A percentile compares a stretch with the other conserved stretches of the same genome.
These are phyloP conservation scores for Alectoris magna DNA, from an alignment of 2,797 vertebrate genomes.

Conservation along the genomic window DNA sequence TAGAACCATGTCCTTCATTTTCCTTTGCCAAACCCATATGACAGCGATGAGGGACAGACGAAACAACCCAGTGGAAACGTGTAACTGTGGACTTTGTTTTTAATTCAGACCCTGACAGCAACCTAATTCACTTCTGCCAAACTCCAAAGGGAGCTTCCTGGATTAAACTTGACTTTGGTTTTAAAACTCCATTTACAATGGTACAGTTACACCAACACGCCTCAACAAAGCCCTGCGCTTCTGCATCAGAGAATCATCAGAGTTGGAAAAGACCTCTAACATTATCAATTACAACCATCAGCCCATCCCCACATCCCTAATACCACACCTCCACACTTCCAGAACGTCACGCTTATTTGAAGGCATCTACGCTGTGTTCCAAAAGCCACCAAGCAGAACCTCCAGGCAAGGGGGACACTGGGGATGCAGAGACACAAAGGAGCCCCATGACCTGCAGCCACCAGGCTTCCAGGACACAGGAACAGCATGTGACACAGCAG, in stretches of 20 bases:
- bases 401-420: too few relatives aligned
- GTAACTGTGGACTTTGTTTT: fast-evolving
- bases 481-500: background rate
- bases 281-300: too few relatives aligned
- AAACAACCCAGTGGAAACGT: fast-evolving
- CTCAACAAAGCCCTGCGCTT: background rate
- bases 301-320: too few relatives aligned
- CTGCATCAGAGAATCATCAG: background rate
- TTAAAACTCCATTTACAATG: background rate
- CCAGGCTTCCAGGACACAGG: fast-evolving
- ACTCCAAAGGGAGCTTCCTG: background rate
- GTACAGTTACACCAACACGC: background rate
- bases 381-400: background rate
- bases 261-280: too few relatives aligned
- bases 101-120: background rate
- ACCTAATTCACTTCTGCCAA: background rate
- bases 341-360: background rate
- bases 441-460: background rate
- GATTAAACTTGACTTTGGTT: fast-evolving
- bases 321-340: too few relatives aligned
- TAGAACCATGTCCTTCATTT: background rate
- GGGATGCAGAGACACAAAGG: background rate
- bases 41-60: background rate
- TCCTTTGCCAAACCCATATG: background rate
- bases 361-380: background rate